Base-by-base conservation (phyloP, 2,888 invertebrate species). In the Drosophila limbata region DNA sequence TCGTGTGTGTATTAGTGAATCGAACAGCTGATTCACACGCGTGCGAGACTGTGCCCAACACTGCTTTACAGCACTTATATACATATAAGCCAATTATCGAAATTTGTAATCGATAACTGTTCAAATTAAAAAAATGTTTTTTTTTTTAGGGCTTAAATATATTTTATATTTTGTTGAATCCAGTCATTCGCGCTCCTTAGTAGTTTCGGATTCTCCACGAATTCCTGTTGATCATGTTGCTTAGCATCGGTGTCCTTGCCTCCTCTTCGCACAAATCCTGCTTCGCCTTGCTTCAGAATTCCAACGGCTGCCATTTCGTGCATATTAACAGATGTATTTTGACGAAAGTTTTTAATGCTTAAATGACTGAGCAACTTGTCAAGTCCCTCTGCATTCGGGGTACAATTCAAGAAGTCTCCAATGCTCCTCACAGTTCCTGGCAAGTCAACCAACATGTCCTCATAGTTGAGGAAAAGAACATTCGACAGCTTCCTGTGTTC, bases 331-430 rank as follows among this genome's bases (percentile, higher is more conserved):
- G 96, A 95, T 51, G 95, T 94, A 92, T 98, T 98, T 13, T 95
- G 94, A 76, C 96, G 95, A 93, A 98, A 98, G 90, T 95, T 96
- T 10, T 95, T 94, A 73, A 98, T 96, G 85, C 95, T 94, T 68
- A 98, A 94, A 90, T 98, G 96, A 8, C 95, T 92, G 10, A 94
- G 94, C 3, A 98, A 93, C 19, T 92, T 92, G 0, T 93, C 89
- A 0, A 96, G 90, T 89, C 97, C 94, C 19, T 94, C 93, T 0
- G 93, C 92, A 0, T 93, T 93, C 66, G 95, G 93, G 0, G 91
- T 83, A 89, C 95, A 95, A 44, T 93, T 93, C 37, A 96, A 92
- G 89, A 96, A 96, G 0, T 93, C 88, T 0, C 94, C 93, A 0
- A 96, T 93, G 71, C 94, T 94, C 21, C 92, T 92, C 2, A 96